A percentile compares a stretch with the other conserved stretches of the same genome.
Evolutionary conservation across 2,113 vertebrate genomes (phyloP).

Genomic region (Capreolus pygargus): DNA sequence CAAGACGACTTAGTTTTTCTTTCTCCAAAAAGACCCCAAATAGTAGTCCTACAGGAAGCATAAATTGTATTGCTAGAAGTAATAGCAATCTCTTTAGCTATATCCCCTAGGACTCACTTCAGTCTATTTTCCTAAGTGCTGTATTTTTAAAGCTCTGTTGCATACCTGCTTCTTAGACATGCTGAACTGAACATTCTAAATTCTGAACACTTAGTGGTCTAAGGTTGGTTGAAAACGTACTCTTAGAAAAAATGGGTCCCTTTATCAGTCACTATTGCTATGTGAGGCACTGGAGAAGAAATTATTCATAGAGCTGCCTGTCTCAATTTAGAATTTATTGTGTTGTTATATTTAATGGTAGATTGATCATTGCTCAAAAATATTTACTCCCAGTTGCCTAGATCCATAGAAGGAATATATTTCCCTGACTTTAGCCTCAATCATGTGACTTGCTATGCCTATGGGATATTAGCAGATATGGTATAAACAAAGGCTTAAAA

Average conservation of each 20-base stretch:
- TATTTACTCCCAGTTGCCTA: neutral
- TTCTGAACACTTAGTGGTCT: fast-evolving
- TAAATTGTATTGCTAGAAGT: constrained; percentile 79
- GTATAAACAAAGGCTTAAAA: neutral
- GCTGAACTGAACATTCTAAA: neutral
- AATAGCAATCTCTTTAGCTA: constrained; percentile 73
- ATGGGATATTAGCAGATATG: neutral
- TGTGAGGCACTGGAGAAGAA: neutral
- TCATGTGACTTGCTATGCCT: neutral
- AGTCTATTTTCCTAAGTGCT: constrained; percentile 72
- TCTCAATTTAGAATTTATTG: neutral
- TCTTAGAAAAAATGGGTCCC: constrained; percentile 15
- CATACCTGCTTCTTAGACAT: neutral
- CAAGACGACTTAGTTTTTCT: constrained; percentile 14
- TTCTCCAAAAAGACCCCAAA: constrained; percentile 46
- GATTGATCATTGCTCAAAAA: neutral
- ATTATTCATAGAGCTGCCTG: neutral
- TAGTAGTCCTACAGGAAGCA: constrained; percentile 76
- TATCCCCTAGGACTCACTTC: constrained; percentile 59
- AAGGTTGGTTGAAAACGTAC: neutral
- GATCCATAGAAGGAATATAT: neutral
- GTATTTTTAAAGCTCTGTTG: constrained; percentile 46
- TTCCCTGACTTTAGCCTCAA: neutral
- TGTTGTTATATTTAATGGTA: neutral
- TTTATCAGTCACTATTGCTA: neutral